A percentile compares a stretch with the other conserved stretches of the same genome.
Evolutionary conservation across 2,797 vertebrate genomes (phyloP).

Genomic region (Coregonus ussuriensis): DNA sequence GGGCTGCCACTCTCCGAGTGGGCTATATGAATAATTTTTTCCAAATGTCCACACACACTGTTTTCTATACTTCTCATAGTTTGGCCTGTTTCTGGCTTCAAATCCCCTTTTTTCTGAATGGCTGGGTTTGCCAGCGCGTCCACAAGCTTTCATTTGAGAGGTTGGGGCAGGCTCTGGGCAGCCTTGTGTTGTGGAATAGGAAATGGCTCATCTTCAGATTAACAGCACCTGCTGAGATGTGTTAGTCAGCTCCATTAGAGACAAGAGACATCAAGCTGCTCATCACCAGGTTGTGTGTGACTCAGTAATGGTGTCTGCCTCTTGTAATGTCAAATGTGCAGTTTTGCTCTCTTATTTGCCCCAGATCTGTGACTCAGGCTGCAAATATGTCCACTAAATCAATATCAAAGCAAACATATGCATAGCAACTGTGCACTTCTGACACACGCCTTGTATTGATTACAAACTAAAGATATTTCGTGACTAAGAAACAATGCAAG

Average conservation of each 20-base stretch:
- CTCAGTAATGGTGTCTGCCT: neutral
- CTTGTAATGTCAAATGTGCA: neutral
- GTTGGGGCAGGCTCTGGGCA: conserved; percentile 27
- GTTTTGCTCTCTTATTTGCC: conserved; percentile 1
- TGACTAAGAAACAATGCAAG: conserved; percentile 56
- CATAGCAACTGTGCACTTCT: conserved; percentile 67
- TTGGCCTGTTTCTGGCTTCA: neutral
- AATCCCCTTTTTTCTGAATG: neutral
- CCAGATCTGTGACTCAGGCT: conserved; percentile 30
- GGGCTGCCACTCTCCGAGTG: neutral
- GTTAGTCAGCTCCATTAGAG: conserved; percentile 59
- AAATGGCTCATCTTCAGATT: conserved; percentile 51
- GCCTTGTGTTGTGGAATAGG: conserved; percentile 11
- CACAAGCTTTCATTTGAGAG: neutral
- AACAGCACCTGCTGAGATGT: conserved; percentile 43
- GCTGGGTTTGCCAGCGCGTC: neutral
- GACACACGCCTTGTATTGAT: conserved; percentile 66
- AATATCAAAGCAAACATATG: conserved; percentile 70
- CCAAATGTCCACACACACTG: neutral
- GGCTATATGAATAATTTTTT: conserved; percentile 5
- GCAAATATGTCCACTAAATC: conserved; percentile 69
- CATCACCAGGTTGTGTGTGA: conserved; percentile 46
- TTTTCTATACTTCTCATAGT: neutral
- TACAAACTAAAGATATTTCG: conserved; percentile 59
- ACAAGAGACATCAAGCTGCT: conserved; percentile 43